A percentile compares a stretch with the other conserved stretches of the same genome.
Evolutionary conservation across 2,113 vertebrate genomes (phyloP).

Genomic region (Setophaga petechia): DNA sequence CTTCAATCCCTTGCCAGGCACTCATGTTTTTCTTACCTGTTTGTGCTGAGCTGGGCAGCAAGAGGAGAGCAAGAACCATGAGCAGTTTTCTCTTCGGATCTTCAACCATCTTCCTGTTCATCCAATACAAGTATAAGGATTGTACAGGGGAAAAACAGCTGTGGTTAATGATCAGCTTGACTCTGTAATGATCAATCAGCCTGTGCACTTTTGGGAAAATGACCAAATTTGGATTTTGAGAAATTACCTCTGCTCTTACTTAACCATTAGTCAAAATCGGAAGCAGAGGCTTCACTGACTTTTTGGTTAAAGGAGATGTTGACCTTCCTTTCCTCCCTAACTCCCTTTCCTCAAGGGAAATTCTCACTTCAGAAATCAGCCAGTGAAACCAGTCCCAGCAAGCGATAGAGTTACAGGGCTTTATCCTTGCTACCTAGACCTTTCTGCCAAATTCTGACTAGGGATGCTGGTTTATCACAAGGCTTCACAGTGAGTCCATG

Average conservation of each 20-base stretch:
- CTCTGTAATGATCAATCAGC: slow-evolving; percentile 21
- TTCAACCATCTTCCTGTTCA: neutral
- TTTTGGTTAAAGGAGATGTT: neutral
- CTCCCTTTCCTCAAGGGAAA: neutral
- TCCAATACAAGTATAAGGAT: neutral
- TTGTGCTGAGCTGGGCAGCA: neutral
- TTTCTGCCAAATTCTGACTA: neutral
- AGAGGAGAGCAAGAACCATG: neutral
- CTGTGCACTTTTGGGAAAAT: neutral
- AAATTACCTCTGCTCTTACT: neutral
- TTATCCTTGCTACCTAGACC: neutral
- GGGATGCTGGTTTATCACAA: neutral
- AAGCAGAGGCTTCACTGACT: neutral
- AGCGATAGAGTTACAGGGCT: neutral
- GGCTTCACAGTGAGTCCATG: neutral
- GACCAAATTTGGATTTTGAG: neutral
- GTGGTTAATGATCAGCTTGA: neutral
- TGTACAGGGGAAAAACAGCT: neutral
- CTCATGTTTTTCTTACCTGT: slow-evolving; percentile 45
- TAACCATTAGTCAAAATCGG: neutral
- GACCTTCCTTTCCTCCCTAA: neutral
- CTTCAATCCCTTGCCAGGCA: neutral
- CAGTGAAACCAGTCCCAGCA: neutral
- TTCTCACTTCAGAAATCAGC: neutral
- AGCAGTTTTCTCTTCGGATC: neutral